Evolutionary conservation across 2,797 vertebrate species (phyloP).

Genomic region (Catamblyrhynchus diadema): DNA sequence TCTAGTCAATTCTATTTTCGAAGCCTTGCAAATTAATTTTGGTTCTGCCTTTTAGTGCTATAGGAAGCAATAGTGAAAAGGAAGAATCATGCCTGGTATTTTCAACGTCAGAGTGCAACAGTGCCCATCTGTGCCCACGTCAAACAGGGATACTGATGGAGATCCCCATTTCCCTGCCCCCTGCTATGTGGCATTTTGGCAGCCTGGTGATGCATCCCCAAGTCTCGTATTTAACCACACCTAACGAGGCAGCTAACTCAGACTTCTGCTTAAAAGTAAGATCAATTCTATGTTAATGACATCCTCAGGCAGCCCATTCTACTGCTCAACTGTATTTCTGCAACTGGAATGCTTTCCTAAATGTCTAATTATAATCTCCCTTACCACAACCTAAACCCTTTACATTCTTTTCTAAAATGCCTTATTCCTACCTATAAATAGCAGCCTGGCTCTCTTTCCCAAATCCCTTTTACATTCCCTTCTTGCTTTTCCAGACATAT

Average conservation of each 20-base stretch:
- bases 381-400: not conserved
- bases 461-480: not conserved
- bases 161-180: not conserved
- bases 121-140: not conserved
- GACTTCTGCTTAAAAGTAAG: not conserved
- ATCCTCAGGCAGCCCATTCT: not conserved
- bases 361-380: not conserved
- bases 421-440: not conserved
- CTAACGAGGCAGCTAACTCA: not conserved
- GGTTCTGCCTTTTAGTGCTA: not conserved
- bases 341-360: not conserved
- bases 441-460: not conserved
- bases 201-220: rapidly evolving
- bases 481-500: not conserved
- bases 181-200: rapidly evolving
- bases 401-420: not conserved
- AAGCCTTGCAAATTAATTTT: not conserved
- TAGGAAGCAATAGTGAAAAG: not conserved
- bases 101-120: not conserved
- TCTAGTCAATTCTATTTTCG: not conserved
- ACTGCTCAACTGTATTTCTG: not conserved
- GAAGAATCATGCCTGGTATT: not conserved
- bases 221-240: not conserved
- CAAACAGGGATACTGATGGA: not conserved
- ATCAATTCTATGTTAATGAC: not conserved